Base-by-base conservation (phyloP, 2,113 vertebrate species). In the Sterrhoptilus dennistouni region DNA sequence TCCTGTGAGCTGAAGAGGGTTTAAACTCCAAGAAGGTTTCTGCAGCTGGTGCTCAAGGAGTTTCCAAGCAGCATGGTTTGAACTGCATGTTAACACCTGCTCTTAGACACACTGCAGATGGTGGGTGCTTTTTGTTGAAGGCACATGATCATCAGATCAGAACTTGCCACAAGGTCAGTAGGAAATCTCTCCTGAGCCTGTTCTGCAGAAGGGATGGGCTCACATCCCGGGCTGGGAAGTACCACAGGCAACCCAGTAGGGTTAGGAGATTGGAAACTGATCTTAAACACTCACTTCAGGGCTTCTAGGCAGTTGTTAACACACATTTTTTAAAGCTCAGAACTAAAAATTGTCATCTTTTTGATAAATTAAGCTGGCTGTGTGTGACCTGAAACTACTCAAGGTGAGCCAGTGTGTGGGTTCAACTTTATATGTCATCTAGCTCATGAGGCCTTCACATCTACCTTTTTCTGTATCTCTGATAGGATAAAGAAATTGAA, bases 161-260 rank as follows among this genome's bases (percentile, higher is more conserved):
- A 69, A 11, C 7, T 69, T 52, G 13, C 20, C 24, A 24, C 0
- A 0, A 40, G 47, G 44, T n/a, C 65, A 28, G 47, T 1, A 33
- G 81, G 65, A 87, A 70, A 74, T 33, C 9, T 63, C 49, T 88
- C 23, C 31, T 28, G 59, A 47, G 42, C 11, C 50, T 5, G 14
- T 42, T 69, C 69, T 77, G 71, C 40, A 38, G 66, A 45, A 52
- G 57, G 35, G 19, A 5, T 21, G 2, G 7, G 29, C 44, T 89
- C 4, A 1, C 7, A 70, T 60, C 60, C 49, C 14, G 0, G 5
- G 11, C 0, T 1, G 35, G 61, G 71, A 74, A 45, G 5, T 11
- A 1, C 38, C 29, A 2, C 27, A 23, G 52, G 29, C 35, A 71
- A n/a, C 47, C 61, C 42, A 38, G 33, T 35, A 71, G 52, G 33